Conservation (phyloP, 2,797 vertebrate species). For the Eulemur albifrons region DNA sequence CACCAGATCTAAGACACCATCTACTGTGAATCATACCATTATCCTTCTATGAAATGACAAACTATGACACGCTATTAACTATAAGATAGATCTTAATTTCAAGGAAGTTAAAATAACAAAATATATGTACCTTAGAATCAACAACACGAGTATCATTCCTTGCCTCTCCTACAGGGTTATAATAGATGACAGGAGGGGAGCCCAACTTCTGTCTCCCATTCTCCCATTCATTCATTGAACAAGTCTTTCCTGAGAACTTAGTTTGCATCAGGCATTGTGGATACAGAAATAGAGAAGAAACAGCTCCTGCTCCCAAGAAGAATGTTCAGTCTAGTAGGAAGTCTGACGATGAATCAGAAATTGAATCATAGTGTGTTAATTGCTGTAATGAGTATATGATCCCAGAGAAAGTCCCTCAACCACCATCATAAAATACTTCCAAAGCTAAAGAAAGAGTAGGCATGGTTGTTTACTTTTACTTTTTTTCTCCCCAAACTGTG, state of each 20-base stretch:
- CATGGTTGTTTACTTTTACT: background rate
- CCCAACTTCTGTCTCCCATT: background rate
- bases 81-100: background rate
- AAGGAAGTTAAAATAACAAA: background rate
- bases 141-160: background rate
- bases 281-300: background rate
- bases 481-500: background rate
- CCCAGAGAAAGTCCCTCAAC: background rate
- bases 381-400: background rate
- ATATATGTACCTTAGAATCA: background rate
- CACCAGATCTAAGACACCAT: background rate
- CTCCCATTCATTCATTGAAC: background rate
- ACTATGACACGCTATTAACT: background rate
- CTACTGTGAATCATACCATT: background rate
- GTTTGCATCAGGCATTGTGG: background rate
- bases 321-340: background rate
- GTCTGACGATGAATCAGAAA: background rate
- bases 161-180: background rate
- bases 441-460: background rate
- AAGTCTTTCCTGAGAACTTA: background rate
- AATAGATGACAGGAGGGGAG: background rate
- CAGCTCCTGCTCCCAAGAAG: background rate
- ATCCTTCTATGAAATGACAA: background rate
- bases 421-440: background rate
- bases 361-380: background rate